Evolutionary conservation across 2,797 vertebrate genomes (phyloP).

Genomic region (Aratinga solstitialis): DNA sequence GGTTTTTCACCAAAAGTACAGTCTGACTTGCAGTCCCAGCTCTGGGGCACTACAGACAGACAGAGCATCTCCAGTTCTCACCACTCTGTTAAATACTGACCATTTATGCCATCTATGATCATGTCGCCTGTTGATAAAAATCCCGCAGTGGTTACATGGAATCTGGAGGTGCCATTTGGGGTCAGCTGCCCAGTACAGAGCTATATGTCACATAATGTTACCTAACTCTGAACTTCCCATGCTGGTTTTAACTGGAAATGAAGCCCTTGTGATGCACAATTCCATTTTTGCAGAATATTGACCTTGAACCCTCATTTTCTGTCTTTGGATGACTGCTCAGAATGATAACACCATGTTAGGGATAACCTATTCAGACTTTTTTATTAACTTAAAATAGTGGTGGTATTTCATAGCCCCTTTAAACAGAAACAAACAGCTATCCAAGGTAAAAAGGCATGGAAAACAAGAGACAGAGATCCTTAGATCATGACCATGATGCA

Average conservation of each 20-base stretch:
- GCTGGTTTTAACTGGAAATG: neutral
- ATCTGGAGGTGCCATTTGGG: neutral
- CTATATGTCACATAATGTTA: neutral
- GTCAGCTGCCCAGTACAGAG: neutral
- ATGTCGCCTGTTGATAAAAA: neutral
- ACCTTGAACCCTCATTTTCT: neutral
- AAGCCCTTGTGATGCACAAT: neutral
- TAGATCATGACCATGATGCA: neutral
- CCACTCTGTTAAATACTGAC: neutral
- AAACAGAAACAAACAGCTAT: neutral
- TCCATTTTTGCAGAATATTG: neutral
- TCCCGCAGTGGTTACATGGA: neutral
- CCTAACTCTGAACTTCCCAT: neutral
- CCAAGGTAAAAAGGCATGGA: neutral
- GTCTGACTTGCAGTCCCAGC: neutral
- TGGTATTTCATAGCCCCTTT: neutral
- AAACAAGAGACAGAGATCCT: neutral
- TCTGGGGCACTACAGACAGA: neutral
- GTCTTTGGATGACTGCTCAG: neutral
- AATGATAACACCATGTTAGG: neutral
- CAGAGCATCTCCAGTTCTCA: neutral
- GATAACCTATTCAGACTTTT: neutral
- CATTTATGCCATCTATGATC: neutral
- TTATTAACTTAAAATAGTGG: neutral
- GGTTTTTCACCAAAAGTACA: neutral